A percentile compares a stretch with the other conserved stretches of the same genome.
Evolutionary conservation across 2,888 invertebrate species (phyloP).

Genomic region (Xestia xanthographa): DNA sequence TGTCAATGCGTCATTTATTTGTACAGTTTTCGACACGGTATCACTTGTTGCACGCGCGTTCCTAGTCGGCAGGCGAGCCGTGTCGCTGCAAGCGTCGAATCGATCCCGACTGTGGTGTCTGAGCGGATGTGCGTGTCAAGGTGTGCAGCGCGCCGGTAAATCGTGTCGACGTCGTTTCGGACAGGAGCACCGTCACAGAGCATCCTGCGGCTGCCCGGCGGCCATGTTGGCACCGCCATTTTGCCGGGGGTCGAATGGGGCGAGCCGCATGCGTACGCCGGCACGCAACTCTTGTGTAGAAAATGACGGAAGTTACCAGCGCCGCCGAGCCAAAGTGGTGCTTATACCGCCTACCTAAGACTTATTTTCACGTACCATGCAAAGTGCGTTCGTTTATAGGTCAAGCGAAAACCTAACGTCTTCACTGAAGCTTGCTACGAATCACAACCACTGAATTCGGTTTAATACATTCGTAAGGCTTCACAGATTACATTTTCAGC

Average conservation of each 20-base stretch:
- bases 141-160: conserved; percentile 82
- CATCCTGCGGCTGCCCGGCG: conserved; percentile 90
- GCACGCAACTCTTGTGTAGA: conserved; percentile 82
- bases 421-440: conserved; percentile 86
- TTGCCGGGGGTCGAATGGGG: conserved; percentile 87
- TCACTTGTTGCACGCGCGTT: conserved; percentile 90
- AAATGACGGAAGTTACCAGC: conserved; percentile 83
- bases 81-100: conserved; percentile 78
- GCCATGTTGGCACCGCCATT: conserved; percentile 91
- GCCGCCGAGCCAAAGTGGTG: conserved; percentile 72
- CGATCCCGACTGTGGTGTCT: conserved; percentile 81
- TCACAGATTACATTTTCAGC: conserved; percentile 72
- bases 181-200: conserved; percentile 86
- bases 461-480: conserved; percentile 78
- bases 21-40: conserved; percentile 77
- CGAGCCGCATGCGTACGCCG: conserved; percentile 90
- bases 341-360: conserved; percentile 78
- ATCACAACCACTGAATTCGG: conserved; percentile 85
- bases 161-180: conserved; percentile 86
- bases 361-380: conserved; percentile 73
- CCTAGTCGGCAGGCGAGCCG: conserved; percentile 74
- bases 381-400: conserved; percentile 86
- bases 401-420: conserved; percentile 84
- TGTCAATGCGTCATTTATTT: conserved; percentile 79
- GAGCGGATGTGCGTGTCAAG: conserved; percentile 82